Evolutionary conservation across 2,888 invertebrate genomes (phyloP).

Genomic region (Macaria notata): DNA sequence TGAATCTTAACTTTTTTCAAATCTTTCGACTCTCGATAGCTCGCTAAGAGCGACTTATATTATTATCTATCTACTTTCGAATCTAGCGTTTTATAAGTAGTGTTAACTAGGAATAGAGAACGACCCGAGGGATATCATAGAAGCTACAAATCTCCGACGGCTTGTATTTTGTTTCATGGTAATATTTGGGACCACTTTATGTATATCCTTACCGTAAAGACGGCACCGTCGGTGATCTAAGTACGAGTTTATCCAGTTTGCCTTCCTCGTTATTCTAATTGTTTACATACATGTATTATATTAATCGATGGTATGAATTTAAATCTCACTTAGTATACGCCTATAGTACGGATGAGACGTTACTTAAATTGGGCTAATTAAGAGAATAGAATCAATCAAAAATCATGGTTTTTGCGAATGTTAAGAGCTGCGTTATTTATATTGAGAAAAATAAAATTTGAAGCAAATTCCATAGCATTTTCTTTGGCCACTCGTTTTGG

Average conservation of each 20-base stretch:
- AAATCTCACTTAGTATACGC: constrained; percentile 37
- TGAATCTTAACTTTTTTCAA: constrained; percentile 49
- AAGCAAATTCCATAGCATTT: constrained; percentile 76
- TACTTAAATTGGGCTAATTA: constrained; percentile 50
- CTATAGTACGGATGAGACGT: constrained; percentile 71
- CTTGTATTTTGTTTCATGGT: constrained; percentile 75
- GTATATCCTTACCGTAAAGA: constrained; percentile 43
- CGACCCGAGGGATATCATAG: constrained; percentile 39
- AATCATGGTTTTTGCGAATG: constrained; percentile 67
- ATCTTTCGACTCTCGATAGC: constrained; percentile 30
- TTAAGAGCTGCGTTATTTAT: constrained; percentile 67
- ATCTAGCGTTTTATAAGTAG: constrained; percentile 68
- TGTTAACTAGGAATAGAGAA: constrained; percentile 47
- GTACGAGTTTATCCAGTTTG: constrained; percentile 33
- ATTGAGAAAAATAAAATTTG: constrained; percentile 68
- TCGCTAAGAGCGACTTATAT: too few relatives aligned
- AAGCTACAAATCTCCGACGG: constrained; percentile 46
- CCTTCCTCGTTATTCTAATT: constrained; percentile 28
- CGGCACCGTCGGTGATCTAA: constrained; percentile 43
- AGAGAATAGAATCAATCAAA: constrained; percentile 32
- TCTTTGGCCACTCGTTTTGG: constrained; percentile 62
- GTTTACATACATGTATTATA: constrained; percentile 25
- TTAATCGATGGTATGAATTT: constrained; percentile 31
- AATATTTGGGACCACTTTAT: constrained; percentile 79
- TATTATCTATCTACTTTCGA: constrained; percentile 32